Conservation (phyloP, 2,888 invertebrate species). For the Mycalesis mineus region DNA sequence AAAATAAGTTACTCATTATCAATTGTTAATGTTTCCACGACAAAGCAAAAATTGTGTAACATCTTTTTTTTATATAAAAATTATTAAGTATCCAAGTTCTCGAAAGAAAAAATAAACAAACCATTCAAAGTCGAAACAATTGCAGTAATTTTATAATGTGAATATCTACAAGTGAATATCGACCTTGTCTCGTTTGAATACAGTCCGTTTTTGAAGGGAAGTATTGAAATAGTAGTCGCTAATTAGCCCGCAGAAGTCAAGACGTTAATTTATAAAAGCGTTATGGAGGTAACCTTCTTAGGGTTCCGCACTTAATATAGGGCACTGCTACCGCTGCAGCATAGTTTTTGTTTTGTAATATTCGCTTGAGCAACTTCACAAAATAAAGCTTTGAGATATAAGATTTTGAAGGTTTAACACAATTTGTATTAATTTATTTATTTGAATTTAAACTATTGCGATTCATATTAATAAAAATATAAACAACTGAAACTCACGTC, state of each 20-base stretch:
- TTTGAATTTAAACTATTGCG: no score
- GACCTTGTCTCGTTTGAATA: background rate
- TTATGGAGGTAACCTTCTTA: slow-evolving; percentile 3
- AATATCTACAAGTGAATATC: background rate
- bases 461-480: no score
- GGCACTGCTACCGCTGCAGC: no score
- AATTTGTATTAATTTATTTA: no score
- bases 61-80: background rate
- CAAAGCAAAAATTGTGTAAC: background rate
- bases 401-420: no score
- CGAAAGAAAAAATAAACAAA: slow-evolving; percentile 7
- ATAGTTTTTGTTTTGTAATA: no score
- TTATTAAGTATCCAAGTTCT: slow-evolving; percentile 6
- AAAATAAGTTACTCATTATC: background rate
- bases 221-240: background rate
- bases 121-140: slow-evolving; percentile 9
- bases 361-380: no score
- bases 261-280: slow-evolving; percentile 4
- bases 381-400: no score
- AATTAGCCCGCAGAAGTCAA: slow-evolving; percentile 11
- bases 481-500: no score
- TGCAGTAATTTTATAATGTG: slow-evolving; percentile 9
- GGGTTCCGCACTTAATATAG: background rate
- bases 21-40: background rate
- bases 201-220: background rate